Conservation (phyloP, 2,113 vertebrate species). For the Galeopterus variegatus region DNA sequence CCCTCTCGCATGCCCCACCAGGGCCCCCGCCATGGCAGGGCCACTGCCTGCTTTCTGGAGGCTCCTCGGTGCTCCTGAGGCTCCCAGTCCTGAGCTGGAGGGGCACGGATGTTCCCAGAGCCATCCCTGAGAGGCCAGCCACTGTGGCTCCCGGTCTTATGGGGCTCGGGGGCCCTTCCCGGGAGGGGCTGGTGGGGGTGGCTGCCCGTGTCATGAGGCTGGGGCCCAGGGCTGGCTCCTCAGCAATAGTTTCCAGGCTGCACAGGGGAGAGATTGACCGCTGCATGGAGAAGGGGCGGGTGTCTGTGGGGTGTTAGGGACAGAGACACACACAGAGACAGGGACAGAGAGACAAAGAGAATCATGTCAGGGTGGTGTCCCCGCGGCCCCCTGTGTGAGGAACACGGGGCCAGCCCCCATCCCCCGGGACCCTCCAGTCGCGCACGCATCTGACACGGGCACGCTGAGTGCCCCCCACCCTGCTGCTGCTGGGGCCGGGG, state of each 20-base stretch:
- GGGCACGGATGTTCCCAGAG: not conserved
- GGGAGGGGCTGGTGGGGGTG: constrained; percentile 64
- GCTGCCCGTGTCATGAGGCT: constrained; percentile 43
- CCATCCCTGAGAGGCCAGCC: not conserved
- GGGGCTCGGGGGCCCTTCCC: constrained; percentile 73
- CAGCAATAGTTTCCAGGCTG: constrained; percentile 92
- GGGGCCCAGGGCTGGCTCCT: constrained; percentile 87
- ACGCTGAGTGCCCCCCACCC: constrained; percentile 13
- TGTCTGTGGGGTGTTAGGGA: constrained; percentile 85
- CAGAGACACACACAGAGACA: too few relatives aligned
- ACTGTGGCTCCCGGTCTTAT: not conserved
- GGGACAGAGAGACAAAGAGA: not conserved
- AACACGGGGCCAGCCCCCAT: not conserved
- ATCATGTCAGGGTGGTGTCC: not conserved
- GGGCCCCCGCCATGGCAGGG: not conserved
- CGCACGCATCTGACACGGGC: not conserved
- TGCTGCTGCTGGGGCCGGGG: not conserved
- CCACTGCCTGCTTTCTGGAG: not conserved
- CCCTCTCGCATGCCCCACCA: accelerated
- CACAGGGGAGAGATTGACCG: constrained; percentile 89
- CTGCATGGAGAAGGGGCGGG: constrained; percentile 87
- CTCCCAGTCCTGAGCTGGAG: not conserved
- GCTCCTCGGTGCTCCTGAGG: not conserved
- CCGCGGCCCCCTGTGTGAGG: not conserved
- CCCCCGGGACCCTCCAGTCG: not conserved